phyloP scores from a whole-genome alignment of 2,113 vertebrate species.

The Pandion haliaetus region DNA sequence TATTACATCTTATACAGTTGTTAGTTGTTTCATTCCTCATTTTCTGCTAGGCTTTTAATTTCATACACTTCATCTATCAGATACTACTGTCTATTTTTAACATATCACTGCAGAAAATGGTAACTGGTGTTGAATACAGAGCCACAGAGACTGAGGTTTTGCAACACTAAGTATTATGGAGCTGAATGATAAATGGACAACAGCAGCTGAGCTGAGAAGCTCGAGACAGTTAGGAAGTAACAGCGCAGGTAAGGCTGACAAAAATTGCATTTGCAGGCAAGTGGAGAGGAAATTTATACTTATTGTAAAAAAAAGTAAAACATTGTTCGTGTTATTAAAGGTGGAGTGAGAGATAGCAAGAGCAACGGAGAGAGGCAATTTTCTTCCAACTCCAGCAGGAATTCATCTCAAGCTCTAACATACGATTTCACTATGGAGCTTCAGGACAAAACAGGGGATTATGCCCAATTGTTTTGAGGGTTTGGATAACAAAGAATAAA shows the following conservation, averaged over 20 bases:
- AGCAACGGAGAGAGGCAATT: background rate
- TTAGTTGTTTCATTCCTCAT: background rate
- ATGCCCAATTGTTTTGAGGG: background rate
- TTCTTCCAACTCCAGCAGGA: background rate
- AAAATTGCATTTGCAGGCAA: constrained; percentile 29
- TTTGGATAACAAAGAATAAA: background rate
- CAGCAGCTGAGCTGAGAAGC: background rate
- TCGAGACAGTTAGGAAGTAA: background rate
- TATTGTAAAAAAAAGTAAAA: background rate
- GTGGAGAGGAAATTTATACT: constrained; percentile 11
- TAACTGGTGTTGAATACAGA: background rate
- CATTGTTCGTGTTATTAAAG: background rate
- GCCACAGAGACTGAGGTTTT: fast-evolving
- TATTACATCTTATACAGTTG: background rate
- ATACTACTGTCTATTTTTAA: background rate
- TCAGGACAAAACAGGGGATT: background rate
- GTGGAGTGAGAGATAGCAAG: background rate
- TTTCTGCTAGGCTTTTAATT: constrained; percentile 7
- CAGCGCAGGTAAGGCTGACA: background rate
- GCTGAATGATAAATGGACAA: background rate
- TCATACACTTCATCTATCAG: background rate
- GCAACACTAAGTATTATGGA: background rate
- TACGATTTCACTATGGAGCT: background rate
- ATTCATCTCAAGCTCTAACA: background rate
- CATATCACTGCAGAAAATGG: background rate